Conservation (phyloP, 2,113 vertebrate species). For the Calidris pygmaea region DNA sequence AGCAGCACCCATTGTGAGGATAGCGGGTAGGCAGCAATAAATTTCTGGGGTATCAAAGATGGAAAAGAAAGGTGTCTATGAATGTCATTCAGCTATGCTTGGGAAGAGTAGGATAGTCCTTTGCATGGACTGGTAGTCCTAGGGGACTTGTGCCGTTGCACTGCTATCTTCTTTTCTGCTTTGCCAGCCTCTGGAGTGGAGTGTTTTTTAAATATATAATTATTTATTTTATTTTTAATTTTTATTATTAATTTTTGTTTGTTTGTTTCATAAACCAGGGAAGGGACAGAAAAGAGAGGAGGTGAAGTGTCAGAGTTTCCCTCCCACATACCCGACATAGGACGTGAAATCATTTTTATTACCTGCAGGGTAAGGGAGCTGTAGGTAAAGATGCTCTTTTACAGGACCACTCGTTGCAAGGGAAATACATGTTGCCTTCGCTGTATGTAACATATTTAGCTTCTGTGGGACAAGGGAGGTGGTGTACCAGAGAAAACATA, state of each 20-base stretch:
- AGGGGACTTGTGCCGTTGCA: not conserved
- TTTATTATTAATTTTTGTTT: not conserved
- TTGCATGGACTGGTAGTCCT: no score
- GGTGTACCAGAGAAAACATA: not conserved
- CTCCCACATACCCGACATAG: not conserved
- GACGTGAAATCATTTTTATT: not conserved
- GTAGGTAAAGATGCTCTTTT: not conserved
- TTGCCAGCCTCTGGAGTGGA: not conserved
- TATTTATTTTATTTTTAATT: not conserved
- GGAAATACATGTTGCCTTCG: not conserved
- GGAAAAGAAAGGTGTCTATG: not conserved
- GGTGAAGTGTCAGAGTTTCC: not conserved
- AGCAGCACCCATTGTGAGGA: not conserved
- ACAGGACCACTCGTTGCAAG: not conserved
- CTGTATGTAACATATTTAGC: not conserved
- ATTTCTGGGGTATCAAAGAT: not conserved
- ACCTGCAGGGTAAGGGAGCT: not conserved
- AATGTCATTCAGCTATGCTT: not conserved
- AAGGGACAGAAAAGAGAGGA: not conserved
- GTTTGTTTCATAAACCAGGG: not conserved
- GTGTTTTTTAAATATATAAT: not conserved
- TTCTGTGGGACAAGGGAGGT: not conserved
- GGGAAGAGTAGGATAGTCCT: not conserved
- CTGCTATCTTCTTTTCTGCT: not conserved
- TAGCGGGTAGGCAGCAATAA: not conserved